Evolutionary conservation across 2,113 vertebrate species (phyloP), one percentile per base, ranked within the genome.

Genomic region (Pithys albifrons): DNA sequence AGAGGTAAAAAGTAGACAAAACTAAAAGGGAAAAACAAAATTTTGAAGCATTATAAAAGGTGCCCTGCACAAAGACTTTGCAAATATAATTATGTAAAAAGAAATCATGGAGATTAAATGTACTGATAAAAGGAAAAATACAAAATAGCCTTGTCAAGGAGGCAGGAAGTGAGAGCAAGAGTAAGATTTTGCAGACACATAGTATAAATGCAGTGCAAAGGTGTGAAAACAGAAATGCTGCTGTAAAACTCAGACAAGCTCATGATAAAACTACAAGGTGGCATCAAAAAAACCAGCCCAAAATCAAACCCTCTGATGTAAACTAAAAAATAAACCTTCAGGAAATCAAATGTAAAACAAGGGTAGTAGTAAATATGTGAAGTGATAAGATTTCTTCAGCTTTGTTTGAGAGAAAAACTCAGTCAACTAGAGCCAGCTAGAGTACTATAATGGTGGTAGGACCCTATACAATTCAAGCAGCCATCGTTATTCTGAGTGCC

Each of bases 321-420:
- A 92, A 46, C 24, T 18, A 4, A 62, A 61, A 35, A 76, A 27
- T 11, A 73, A 27, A 0, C 5, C 16, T 29, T 49, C 54, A 58
- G 93, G 81, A 91, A 93, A 91, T 61, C 33, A 81, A 73, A 72
- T 70, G 27, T n/a, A 41, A 89, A 93, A 46, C n/a, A 95, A 87
- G 6, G 14, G 4, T 2, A 4, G 15, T 58, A 78, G 27, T 29
- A 81, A 89, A 54, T 51, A 48, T 0, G 10, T 75, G 73, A 91
- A 72, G 41, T 0, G 0, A 6, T 64, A 61, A 79, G 54, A 61
- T 7, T 89, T 85, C 33, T 54, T 76, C 55, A 29, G 45, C 2
- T 1, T 71, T 31, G 13, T 46, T 33, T 71, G 52, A 72, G 39
- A 75, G 69, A 62, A 1, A 4, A 91, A 52, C 12, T 41, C 72